A percentile compares a stretch with the other conserved stretches of the same genome.
Conservation (phyloP, 2,113 vertebrate genomes). For the Mugil cephalus region DNA sequence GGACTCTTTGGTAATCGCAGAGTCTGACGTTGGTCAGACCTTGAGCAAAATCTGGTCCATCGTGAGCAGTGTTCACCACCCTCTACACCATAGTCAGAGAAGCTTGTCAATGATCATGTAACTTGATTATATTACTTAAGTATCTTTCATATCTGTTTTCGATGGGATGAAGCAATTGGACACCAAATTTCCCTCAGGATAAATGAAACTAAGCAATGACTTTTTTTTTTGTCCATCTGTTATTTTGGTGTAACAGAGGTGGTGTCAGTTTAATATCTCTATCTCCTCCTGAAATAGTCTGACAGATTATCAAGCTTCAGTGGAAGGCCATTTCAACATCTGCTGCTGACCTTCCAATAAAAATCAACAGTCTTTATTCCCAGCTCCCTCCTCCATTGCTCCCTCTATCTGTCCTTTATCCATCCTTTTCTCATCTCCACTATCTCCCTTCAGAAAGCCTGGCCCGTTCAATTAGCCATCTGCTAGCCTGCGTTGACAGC, state of each 20-base stretch:
- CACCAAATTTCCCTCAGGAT: too few relatives aligned
- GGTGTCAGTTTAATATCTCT: neutral
- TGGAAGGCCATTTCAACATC: slow-evolving; percentile 9
- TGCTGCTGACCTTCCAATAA: slow-evolving; percentile 21
- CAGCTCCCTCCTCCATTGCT: slow-evolving; percentile 3
- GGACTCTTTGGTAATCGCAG: too few relatives aligned
- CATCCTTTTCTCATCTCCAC: slow-evolving; percentile 35
- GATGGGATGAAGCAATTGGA: too few relatives aligned
- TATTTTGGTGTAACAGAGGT: neutral
- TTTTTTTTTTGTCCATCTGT: neutral
- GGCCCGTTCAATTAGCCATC: slow-evolving; percentile 59
- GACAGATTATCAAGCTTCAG: slow-evolving; percentile 3
- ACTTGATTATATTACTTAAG: too few relatives aligned
- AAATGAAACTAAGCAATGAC: neutral
- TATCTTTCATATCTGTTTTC: too few relatives aligned
- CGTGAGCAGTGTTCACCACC: too few relatives aligned
- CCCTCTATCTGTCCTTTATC: slow-evolving; percentile 29
- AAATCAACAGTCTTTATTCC: slow-evolving; percentile 19
- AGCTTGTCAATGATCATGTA: too few relatives aligned
- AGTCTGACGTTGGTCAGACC: too few relatives aligned
- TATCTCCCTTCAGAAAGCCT: slow-evolving; percentile 37
- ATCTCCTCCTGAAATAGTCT: neutral
- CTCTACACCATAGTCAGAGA: too few relatives aligned
- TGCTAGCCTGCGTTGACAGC: slow-evolving; percentile 33
- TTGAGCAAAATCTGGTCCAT: too few relatives aligned